Evolutionary conservation across 1,140 invertebrate species (phyloP), one percentile per base, ranked within the genome.

Genomic region (Macrocentrus cingulum): DNA sequence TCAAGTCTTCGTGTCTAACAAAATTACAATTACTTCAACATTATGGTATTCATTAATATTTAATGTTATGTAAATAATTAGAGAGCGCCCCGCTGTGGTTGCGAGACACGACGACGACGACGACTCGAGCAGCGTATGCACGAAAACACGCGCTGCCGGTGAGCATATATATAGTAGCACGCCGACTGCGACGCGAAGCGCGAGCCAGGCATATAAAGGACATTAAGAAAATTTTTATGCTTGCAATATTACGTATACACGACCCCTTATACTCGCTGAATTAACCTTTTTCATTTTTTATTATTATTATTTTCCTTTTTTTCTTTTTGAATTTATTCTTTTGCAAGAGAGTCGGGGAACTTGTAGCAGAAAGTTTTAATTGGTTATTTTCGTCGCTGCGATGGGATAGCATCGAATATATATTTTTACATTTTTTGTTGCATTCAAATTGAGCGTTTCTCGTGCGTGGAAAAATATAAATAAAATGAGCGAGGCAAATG

Each of bases 21-120:
- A 51, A 58, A 58, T 62, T 44, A 62, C 60, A 62, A 62, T 62
- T 62, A 62, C 55, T 62, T 53, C n/a, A 58, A 62, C 56, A 54
- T 61, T 54, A 56, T 61, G 29, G 46, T 18, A 52, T 61, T 58
- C 60, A 62, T 62, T 62, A 62, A 59, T 62, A 62, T 62, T 62
- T 59, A 59, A 62, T 55, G 46, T 55, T 59, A 62, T 62, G 56
- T 59, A 56, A 62, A 62, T 62, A 58, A 62, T 58, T 58, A 54
- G 56, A 58, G 51, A 44, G 32, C 37, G 36, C 42, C 55, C 55
- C 36, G 45, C 55, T 57, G 55, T 57, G 55, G 55, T 57, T 46
- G 55, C 46, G 51, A n/a, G n/a, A n/a, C n/a, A n/a, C n/a, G n/a
- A n/a, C n/a, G n/a, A n/a, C n/a, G n/a, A n/a, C n/a, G n/a, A n/a